These are phyloP conservation scores for Agrilus mali DNA, from an alignment of 2,888 invertebrate genomes.

Conservation along the genomic window DNA sequence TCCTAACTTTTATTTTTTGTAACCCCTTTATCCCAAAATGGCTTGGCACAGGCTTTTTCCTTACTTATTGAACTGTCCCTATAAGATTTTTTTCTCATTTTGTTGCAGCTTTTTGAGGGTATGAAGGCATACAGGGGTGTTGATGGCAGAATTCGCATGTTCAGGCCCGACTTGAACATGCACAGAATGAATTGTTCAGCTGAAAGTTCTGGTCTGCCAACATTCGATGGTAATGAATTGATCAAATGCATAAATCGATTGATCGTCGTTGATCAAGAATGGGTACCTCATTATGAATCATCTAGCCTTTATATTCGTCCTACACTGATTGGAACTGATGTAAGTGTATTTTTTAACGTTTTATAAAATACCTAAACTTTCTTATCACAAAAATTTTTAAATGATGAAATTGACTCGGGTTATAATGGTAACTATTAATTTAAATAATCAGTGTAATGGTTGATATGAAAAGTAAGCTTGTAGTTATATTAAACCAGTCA, in stretches of 20 bases:
- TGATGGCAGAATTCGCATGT: slow-evolving; percentile 85
- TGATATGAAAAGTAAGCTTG: no score
- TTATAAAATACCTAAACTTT: no score
- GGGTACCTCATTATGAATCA: slow-evolving; percentile 88
- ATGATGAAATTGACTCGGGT: no score
- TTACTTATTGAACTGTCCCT: no score
- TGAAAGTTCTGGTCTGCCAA: slow-evolving; percentile 71
- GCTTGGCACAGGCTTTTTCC: no score
- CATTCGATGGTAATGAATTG: slow-evolving; percentile 77
- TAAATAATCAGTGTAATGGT: no score
- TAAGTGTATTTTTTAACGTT: slow-evolving; percentile 37
- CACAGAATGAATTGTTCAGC: slow-evolving; percentile 83
- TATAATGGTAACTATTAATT: no score
- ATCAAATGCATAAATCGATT: slow-evolving; percentile 74
- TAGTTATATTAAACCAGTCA: no score
- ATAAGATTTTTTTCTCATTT: slow-evolving; percentile 4
- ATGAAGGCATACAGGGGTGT: slow-evolving; percentile 92
- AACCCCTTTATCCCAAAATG: no score
- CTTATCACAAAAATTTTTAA: no score
- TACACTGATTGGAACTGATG: slow-evolving; percentile 93
- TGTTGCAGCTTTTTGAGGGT: slow-evolving; percentile 84
- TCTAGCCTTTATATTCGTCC: slow-evolving; percentile 94
- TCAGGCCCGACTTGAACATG: slow-evolving; percentile 94
- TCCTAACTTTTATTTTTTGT: no score
- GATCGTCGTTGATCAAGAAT: slow-evolving; percentile 87